Base-by-base conservation (phyloP, 1,140 invertebrate species). In the Lithobius niger region DNA sequence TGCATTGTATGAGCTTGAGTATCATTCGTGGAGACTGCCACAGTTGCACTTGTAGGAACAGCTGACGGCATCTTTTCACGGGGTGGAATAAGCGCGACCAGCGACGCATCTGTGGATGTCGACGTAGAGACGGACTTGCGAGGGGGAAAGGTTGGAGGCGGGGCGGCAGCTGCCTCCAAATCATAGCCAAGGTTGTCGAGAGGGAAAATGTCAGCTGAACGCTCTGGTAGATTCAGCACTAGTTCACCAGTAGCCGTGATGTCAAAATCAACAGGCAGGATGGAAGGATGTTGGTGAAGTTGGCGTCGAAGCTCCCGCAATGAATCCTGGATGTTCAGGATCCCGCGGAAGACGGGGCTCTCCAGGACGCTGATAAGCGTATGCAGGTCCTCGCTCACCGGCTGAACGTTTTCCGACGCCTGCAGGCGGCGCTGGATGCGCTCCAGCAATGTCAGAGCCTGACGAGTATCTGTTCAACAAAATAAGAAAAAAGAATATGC, bases 261-360 rank as follows among this genome's bases (percentile, higher is more conserved):
- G 69, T 94, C 88, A 74, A 95, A 93, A 69, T 95, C 89, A 27
- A 83, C 82, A 44, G 90, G 88, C 54, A 93, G 70, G 64, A 93
- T 90, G 16, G 88, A 93, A 13, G 90, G 90, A 75, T 94, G 89
- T 63, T 65, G 59, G 40, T 60, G 56, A 27, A 69, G 50, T 56
- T 71, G 64, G 47, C 61, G 60, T 40, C 62, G 62, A 45, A 70
- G 57, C 50, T 68, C 60, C 21, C 64, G 58, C 27, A 70, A 54
- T 18, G 68, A 69, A 54, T 67, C 77, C 65, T 79, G 88, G 59
- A 97, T 81, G 44, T 85, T 88, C n/a, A 91, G 82, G 63, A 96
- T 88, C 64, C 86, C 88, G 54, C 84, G 79, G 64, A 97, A 86
- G 31, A 96, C 83, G 6, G 93, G 93, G 76, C 90, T 92, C 62